phyloP scores from a whole-genome alignment of 2,113 vertebrate species.

The Anguilla japonica region DNA sequence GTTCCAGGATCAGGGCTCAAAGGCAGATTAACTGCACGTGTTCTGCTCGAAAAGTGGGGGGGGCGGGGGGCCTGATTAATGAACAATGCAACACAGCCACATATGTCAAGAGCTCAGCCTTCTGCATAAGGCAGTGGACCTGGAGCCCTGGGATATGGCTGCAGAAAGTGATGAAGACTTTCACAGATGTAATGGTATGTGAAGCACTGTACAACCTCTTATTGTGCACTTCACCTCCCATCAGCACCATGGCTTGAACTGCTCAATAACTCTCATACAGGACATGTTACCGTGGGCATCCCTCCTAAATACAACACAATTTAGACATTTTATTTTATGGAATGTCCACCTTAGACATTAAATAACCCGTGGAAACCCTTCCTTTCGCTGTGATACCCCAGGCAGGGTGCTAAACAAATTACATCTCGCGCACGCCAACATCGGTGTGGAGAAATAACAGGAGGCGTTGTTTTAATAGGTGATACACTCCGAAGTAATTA shows the following conservation, averaged over 20 bases:
- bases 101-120: neutral
- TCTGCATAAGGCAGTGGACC: neutral
- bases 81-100: neutral
- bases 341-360: neutral
- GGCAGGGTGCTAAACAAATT: neutral
- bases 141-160: neutral
- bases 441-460: constrained; percentile 7
- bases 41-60: neutral
- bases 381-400: neutral
- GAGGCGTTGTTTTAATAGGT: constrained; percentile 13
- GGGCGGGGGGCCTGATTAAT: neutral
- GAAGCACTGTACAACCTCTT: neutral
- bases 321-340: neutral
- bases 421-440: neutral
- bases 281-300: neutral
- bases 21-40: neutral
- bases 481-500: constrained; percentile 10
- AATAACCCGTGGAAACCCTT: neutral
- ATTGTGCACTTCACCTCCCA: neutral
- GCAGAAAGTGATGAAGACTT: neutral
- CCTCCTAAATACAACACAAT: neutral
- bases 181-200: neutral
- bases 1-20: neutral
- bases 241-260: neutral
- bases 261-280: neutral